Percentiles rank a stretch among this genome's conserved stretches.
Conservation (phyloP, 2,113 vertebrate species). For the Podiceps cristatus region DNA sequence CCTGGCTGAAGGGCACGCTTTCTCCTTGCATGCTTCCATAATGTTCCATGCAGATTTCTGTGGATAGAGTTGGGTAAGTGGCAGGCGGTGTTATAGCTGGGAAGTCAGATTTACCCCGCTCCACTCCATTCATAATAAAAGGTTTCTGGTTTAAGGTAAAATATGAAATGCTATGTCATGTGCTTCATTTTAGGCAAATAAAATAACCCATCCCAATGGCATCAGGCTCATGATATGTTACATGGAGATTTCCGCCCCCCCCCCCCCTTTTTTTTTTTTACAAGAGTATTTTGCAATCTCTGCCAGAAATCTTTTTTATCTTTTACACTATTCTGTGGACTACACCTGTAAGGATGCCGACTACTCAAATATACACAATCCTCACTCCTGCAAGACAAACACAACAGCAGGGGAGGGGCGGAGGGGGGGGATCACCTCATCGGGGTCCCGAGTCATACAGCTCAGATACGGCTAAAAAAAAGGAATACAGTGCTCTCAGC, state of each 20-base stretch:
- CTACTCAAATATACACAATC: rapidly evolving
- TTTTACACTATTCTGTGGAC: not conserved
- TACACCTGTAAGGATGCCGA: not conserved
- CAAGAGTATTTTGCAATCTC: not conserved
- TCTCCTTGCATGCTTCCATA: not conserved
- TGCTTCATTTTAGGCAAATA: not conserved
- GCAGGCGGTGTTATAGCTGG: not conserved
- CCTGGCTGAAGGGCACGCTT: not conserved
- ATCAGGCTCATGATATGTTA: not conserved
- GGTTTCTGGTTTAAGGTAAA: not conserved
- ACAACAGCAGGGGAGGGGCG: not conserved
- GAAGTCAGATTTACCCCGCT: rapidly evolving
- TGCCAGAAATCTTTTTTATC: not conserved
- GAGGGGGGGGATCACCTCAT: not conserved
- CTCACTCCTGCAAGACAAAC: not conserved
- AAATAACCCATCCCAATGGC: not conserved
- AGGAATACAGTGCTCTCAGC: not conserved
- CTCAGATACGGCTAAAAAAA: not conserved
- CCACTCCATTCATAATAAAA: rapidly evolving
- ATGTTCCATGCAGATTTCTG: rapidly evolving
- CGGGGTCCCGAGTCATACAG: rapidly evolving
- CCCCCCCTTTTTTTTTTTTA: no score
- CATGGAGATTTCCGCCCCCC: not conserved
- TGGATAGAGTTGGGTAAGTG: rapidly evolving
- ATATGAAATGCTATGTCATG: rapidly evolving